These are phyloP conservation scores for Holotrichia oblita DNA, from an alignment of 1,140 invertebrate species.

Conservation along the genomic window DNA sequence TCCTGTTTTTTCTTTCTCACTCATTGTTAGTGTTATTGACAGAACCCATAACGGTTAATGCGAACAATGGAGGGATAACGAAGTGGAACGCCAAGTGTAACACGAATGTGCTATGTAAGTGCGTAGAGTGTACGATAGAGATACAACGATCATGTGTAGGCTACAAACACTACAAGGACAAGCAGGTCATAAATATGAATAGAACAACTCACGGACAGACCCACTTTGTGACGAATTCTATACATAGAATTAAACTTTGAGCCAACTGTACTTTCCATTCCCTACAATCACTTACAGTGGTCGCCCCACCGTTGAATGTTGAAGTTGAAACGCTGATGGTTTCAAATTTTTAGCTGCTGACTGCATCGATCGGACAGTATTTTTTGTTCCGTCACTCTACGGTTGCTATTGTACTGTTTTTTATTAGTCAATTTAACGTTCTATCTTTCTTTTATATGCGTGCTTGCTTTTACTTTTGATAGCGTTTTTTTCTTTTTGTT, in stretches of 20 bases:
- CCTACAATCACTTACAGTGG: background rate
- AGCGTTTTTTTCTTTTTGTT: background rate
- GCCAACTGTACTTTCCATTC: constrained; percentile 22
- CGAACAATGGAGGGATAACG: constrained; percentile 6
- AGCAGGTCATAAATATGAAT: constrained; percentile 10
- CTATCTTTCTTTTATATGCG: background rate
- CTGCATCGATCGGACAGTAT: background rate
- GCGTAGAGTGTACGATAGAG: background rate
- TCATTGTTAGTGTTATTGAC: background rate
- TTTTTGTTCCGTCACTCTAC: background rate
- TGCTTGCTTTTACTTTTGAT: background rate
- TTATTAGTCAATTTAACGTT: constrained; percentile 42
- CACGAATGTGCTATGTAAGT: background rate
- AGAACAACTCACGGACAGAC: constrained; percentile 2
- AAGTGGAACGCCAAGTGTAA: background rate
- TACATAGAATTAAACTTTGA: constrained; percentile 5
- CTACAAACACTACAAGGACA: constrained; percentile 4
- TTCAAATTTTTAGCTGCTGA: constrained; percentile 32
- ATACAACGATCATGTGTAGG: background rate
- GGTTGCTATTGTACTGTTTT: constrained; percentile 46
- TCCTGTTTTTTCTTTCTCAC: background rate
- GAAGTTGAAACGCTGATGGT: constrained; percentile 30
- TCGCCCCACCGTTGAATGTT: constrained; percentile 2
- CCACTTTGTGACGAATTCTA: background rate
- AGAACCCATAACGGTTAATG: constrained; percentile 14